A percentile compares a stretch with the other conserved stretches of the same genome.
phyloP scores from a whole-genome alignment of 2,113 vertebrate genomes.

The Eptesicus fuscus region DNA sequence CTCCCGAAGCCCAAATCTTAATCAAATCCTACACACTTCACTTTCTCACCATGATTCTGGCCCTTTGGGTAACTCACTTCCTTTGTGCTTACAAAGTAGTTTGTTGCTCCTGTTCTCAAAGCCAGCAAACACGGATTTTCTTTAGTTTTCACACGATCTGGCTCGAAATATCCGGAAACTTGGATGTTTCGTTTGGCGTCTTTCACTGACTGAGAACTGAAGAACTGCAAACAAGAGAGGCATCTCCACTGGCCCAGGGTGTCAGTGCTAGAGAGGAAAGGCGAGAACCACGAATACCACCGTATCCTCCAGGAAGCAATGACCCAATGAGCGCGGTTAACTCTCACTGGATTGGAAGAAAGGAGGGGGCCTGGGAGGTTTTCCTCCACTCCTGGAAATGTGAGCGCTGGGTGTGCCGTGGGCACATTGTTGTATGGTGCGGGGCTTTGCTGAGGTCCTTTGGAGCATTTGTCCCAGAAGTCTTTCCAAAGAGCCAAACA shows the following conservation, averaged over 20 bases:
- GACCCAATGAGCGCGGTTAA: accelerated
- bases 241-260: not conserved
- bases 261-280: not conserved
- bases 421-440: accelerated
- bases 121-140: conserved; percentile 49
- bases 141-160: conserved; percentile 39
- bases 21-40: not conserved
- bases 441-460: not conserved
- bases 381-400: not conserved
- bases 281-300: not conserved
- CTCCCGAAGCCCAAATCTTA: not conserved
- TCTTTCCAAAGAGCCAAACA: conserved; percentile 41
- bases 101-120: not conserved
- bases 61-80: not conserved
- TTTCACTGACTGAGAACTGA: not conserved
- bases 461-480: conserved; percentile 19
- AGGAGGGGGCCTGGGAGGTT: not conserved
- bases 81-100: conserved; percentile 19
- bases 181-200: conserved; percentile 49
- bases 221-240: not conserved
- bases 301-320: not conserved
- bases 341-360: not conserved
- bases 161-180: conserved; percentile 44
- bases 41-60: not conserved
- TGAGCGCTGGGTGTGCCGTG: not conserved